phyloP scores from a whole-genome alignment of 2,797 vertebrate genomes.

The Zonotrichia albicollis region DNA sequence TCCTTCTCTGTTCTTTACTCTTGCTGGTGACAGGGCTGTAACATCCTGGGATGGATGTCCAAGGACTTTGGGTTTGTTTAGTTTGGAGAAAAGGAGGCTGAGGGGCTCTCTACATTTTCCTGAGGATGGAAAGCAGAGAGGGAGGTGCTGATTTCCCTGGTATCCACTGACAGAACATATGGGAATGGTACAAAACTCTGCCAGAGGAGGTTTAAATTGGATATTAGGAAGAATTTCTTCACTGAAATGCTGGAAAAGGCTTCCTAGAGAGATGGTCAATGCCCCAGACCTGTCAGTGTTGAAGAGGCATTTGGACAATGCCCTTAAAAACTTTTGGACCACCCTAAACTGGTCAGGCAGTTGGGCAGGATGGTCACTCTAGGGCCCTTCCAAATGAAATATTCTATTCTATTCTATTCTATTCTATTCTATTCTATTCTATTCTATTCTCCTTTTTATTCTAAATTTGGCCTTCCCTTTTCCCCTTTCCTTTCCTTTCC shows the following conservation, averaged over 20 bases:
- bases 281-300: background rate
- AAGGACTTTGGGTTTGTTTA: background rate
- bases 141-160: background rate
- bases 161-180: rapidly evolving
- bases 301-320: background rate
- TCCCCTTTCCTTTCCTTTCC: too few relatives aligned
- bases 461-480: background rate
- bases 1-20: background rate
- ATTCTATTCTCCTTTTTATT: background rate
- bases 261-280: background rate
- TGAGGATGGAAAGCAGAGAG: background rate
- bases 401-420: background rate
- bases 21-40: background rate
- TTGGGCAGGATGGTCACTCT: background rate
- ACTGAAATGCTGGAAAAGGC: background rate
- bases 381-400: background rate
- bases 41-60: background rate
- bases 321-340: background rate
- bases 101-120: background rate
- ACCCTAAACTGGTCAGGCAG: background rate
- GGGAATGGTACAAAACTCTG: background rate
- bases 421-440: background rate
- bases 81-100: background rate
- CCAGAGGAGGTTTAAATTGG: background rate
- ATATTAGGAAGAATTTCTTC: background rate